These are phyloP conservation scores for Lethenteron camtschaticum DNA, from an alignment of 2,113 vertebrate species.

Conservation along the genomic window DNA sequence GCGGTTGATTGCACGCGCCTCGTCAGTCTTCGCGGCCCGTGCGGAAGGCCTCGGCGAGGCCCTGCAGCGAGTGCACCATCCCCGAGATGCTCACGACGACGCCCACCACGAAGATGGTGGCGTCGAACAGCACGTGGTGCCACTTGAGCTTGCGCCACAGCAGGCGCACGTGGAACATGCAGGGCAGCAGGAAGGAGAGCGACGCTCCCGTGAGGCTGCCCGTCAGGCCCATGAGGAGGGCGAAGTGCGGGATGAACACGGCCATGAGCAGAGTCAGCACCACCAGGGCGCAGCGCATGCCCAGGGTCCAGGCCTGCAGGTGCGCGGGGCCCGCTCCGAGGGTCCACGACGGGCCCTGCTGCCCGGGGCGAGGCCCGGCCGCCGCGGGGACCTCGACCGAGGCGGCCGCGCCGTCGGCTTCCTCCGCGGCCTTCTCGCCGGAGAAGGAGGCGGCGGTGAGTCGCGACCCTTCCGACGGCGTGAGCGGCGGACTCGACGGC, in stretches of 20 bases:
- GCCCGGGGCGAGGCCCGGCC: too few species aligned
- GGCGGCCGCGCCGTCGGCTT: conserved; percentile 59
- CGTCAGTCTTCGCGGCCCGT: conserved; percentile 59
- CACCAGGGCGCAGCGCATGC: conserved; percentile 63
- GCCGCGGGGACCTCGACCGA: conserved; percentile 13
- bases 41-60: conserved; percentile 76
- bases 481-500: too few species aligned
- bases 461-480: conserved; percentile 39
- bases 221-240: conserved; percentile 90
- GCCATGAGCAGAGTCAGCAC: conserved; percentile 97
- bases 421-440: too few species aligned
- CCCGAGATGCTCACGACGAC: conserved; percentile 93
- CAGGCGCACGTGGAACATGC: conserved; percentile 89
- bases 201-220: conserved; percentile 90
- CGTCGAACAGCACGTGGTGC: conserved; percentile 98
- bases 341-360: neutral
- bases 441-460: conserved; percentile 34
- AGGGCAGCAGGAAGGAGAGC: conserved; percentile 89
- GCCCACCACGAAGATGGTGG: conserved; percentile 93
- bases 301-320: conserved; percentile 46
- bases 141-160: conserved; percentile 87
- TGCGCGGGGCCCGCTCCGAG: neutral
- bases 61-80: conserved; percentile 89
- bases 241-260: conserved; percentile 88
- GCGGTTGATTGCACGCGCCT: too few species aligned